These are phyloP conservation scores for Xiphorhynchus erythropygius DNA, from an alignment of 2,797 vertebrate species.

Conservation along the genomic window DNA sequence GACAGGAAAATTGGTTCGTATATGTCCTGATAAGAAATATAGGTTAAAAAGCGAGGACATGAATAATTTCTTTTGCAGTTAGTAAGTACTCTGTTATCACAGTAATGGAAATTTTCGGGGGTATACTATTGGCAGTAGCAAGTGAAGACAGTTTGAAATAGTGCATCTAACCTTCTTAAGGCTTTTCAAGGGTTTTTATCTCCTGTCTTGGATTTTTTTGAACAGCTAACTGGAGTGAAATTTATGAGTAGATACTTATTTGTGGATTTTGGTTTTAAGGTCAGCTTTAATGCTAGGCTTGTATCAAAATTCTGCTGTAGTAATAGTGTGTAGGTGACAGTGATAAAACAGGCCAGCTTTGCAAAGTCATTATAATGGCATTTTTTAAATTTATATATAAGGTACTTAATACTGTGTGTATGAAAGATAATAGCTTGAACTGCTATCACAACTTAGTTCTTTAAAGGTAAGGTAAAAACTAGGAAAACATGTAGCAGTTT, in stretches of 20 bases:
- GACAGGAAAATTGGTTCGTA: not conserved
- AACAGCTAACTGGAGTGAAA: not conserved
- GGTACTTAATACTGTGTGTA: not conserved
- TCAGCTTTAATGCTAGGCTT: not conserved
- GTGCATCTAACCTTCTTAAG: not conserved
- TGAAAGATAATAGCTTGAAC: not conserved
- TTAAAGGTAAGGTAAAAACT: not conserved
- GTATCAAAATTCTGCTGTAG: not conserved
- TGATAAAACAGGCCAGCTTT: not conserved
- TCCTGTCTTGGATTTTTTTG: not conserved
- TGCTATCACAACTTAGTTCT: not conserved
- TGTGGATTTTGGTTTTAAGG: not conserved
- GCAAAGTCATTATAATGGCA: not conserved
- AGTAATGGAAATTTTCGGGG: not conserved
- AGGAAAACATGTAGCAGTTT: not conserved
- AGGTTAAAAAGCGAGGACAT: not conserved
- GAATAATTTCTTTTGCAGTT: not conserved
- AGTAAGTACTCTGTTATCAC: not conserved
- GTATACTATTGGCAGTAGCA: not conserved
- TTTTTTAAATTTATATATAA: not conserved
- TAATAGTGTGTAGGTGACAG: not conserved
- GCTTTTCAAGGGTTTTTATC: not conserved
- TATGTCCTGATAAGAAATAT: not conserved
- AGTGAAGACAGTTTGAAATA: not conserved
- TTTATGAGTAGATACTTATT: not conserved